phyloP scores from a whole-genome alignment of 2,888 invertebrate genomes.

The Lepeophtheirus nordmannii region DNA sequence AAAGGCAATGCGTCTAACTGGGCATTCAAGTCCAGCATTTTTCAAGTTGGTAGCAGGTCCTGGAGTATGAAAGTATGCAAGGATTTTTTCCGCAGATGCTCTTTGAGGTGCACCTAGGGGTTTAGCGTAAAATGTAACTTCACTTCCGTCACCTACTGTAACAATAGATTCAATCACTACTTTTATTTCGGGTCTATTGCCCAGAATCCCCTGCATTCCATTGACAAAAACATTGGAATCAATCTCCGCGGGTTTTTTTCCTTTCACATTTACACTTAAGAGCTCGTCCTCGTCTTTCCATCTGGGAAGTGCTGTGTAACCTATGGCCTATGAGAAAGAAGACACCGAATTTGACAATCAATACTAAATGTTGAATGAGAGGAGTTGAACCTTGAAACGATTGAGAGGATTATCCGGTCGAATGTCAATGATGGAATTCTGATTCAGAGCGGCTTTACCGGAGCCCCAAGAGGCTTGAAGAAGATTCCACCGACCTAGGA shows the following conservation, averaged over 20 bases:
- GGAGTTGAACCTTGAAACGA: conserved; percentile 17
- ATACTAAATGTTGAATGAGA: not conserved
- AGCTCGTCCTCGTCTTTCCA: conserved; percentile 79
- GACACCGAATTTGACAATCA: conserved; percentile 52
- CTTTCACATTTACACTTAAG: conserved; percentile 63
- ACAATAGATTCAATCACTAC: conserved; percentile 8
- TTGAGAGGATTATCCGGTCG: conserved; percentile 19
- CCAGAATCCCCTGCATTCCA: conserved; percentile 3
- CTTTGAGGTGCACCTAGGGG: not conserved
- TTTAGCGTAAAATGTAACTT: conserved; percentile 14
- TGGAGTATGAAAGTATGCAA: conserved; percentile 43
- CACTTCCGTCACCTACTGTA: not conserved
- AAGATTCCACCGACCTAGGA: conserved; percentile 85
- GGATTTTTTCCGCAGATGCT: not conserved
- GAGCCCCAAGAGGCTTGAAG: conserved; percentile 76
- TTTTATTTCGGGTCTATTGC: conserved; percentile 19
- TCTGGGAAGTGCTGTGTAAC: conserved; percentile 71
- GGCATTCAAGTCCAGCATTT: conserved; percentile 53
- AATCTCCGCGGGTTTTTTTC: conserved; percentile 14
- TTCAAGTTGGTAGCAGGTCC: conserved; percentile 45
- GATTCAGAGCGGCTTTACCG: conserved; percentile 43
- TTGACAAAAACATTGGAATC: not conserved
- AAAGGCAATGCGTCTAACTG: conserved; percentile 56
- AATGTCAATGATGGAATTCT: not conserved
- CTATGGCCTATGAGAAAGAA: conserved; percentile 80